Base-by-base conservation (phyloP, 1,140 invertebrate genomes). In the Drusus annulatus region DNA sequence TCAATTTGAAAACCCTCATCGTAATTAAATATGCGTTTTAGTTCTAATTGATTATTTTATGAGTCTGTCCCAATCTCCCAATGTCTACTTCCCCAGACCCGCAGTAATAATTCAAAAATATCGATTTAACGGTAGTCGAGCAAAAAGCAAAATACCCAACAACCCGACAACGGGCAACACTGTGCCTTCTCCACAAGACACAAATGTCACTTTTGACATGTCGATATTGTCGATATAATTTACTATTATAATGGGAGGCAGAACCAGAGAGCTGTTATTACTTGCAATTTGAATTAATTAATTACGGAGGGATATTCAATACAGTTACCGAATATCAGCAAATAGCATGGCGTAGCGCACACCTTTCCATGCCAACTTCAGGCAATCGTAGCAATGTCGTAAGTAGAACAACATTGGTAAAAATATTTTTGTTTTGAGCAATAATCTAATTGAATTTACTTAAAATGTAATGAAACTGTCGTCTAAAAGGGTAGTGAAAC, bases 361-460 rank as follows among this genome's bases (percentile, higher is more conserved):
- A 75, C 51, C 50, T 23, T 84, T 85, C 86, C 86, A 90, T 89
- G 88, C 88, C 89, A 85, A 86, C 87, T 79, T 86, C 87, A 81
- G 86, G 86, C 82, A 87, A 84, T 76, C 87, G 88, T 62, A 88
- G 88, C 85, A 89, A 90, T 85, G 88, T 90, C 78, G 78, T 75
- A 80, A 76, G 73, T 75, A 75, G 54, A 21, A 23, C 21, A 50
- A 16, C 28, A 75, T 58, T 75, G 25, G n/a, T 75, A 1, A 15
- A 45, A 7, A 45, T 45, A 45, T 45, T 45, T 45, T 45, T 45
- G 13, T 45, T 45, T 45, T 45, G 8, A 13, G 2, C 36, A 45
- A 45, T 45, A 45, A 10, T 13, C 10, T 45, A 45, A 45, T 1
- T 10, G 10, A 45, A 13, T 45, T 36, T 7, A 10, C 36, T 45